A percentile compares a stretch with the other conserved stretches of the same genome.
These are phyloP conservation scores for Sebastes kiyomatsui DNA, from an alignment of 2,797 vertebrate genomes.

Conservation along the genomic window DNA sequence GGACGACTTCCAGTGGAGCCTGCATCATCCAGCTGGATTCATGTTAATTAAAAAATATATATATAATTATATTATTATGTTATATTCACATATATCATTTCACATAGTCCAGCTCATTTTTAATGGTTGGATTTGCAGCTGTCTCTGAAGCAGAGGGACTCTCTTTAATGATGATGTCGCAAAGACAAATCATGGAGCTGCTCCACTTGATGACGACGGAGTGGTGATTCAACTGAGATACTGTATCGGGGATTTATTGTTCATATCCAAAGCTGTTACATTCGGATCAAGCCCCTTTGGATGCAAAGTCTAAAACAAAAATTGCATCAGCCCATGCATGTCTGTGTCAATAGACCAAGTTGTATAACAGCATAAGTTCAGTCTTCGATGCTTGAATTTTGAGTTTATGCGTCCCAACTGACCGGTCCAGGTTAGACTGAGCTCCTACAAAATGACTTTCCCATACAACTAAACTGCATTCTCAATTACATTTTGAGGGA, in stretches of 20 bases:
- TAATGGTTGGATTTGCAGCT: not conserved
- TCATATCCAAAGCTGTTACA: not conserved
- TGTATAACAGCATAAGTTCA: not conserved
- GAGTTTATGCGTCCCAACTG: not conserved
- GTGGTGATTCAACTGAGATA: not conserved
- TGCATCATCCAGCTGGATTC: not conserved
- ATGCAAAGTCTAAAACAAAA: not conserved
- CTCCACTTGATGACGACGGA: not conserved
- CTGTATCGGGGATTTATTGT: not conserved
- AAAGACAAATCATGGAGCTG: not conserved
- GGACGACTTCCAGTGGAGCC: not conserved
- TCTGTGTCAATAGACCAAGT: not conserved
- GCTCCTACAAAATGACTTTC: too few species aligned
- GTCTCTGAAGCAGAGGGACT: not conserved
- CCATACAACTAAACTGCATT: too few species aligned
- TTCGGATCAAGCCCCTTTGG: not conserved
- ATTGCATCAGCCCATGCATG: not conserved
- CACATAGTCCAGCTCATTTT: not conserved
- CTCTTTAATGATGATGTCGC: not conserved
- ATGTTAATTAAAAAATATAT: not conserved
- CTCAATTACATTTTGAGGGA: too few species aligned
- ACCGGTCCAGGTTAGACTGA: too few species aligned
- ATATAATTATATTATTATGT: not conserved
- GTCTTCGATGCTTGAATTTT: not conserved
- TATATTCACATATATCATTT: not conserved